Percentiles rank a stretch among this genome's conserved stretches.
These are phyloP conservation scores for Aphodius sticticus DNA, from an alignment of 2,888 invertebrate species.

Conservation along the genomic window DNA sequence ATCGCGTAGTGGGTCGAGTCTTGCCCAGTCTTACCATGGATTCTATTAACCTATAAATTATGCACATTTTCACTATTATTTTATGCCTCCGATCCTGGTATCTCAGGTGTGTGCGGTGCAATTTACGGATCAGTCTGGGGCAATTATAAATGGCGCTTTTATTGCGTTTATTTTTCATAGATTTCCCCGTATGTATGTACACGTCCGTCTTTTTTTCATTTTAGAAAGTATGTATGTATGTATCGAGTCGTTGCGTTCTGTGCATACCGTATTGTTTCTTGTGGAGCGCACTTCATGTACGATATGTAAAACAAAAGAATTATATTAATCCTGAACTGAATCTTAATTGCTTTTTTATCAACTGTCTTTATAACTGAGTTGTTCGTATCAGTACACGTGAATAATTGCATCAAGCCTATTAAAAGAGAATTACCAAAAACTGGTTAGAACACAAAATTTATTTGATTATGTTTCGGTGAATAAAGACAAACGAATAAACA, in stretches of 20 bases:
- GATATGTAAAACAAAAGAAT: constrained; percentile 4
- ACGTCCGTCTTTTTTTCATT: background rate
- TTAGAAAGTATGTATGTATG: background rate
- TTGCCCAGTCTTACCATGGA: background rate
- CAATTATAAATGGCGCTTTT: background rate
- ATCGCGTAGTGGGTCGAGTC: background rate
- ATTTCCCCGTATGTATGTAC: background rate
- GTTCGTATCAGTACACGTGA: background rate
- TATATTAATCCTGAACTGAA: background rate
- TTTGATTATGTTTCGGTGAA: no score
- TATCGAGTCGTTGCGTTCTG: background rate
- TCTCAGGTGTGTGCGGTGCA: background rate
- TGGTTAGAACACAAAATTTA: no score
- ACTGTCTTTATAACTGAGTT: background rate
- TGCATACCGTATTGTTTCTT: background rate
- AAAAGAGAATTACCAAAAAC: no score
- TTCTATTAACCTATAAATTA: background rate
- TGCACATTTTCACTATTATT: background rate
- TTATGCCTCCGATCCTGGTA: background rate
- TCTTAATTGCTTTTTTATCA: background rate
- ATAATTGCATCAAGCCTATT: no score
- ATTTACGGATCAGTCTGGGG: background rate
- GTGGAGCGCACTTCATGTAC: background rate
- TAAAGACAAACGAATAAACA: no score
- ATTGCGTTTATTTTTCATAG: background rate